A percentile compares a stretch with the other conserved stretches of the same genome.
Evolutionary conservation across 2,888 invertebrate species (phyloP).

Genomic region (Syrista parreyssii): DNA sequence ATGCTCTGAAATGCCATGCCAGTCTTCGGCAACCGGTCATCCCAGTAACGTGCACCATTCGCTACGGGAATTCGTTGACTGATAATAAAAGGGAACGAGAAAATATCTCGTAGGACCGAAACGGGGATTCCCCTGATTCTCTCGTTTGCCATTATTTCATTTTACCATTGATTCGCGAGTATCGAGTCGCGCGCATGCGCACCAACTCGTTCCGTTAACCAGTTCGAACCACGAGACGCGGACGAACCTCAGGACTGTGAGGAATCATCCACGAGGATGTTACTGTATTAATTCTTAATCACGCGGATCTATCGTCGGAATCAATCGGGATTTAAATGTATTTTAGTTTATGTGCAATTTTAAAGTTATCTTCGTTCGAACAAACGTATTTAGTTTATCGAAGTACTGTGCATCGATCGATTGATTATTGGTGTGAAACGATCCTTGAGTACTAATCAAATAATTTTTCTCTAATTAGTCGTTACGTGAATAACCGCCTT

Average conservation of each 20-base stretch:
- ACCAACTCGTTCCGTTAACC: background rate
- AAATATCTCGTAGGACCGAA: background rate
- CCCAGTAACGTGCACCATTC: slow-evolving; percentile 35
- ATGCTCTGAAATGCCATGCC: slow-evolving; percentile 33
- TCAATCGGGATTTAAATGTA: background rate
- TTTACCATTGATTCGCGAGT: background rate
- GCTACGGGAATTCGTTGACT: background rate
- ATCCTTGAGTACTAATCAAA: background rate
- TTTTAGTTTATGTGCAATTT: background rate
- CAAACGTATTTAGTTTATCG: background rate
- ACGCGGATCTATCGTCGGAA: background rate
- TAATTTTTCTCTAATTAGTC: background rate
- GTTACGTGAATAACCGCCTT: background rate
- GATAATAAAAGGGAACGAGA: background rate
- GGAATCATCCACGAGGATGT: background rate
- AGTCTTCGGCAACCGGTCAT: slow-evolving; percentile 54
- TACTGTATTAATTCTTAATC: background rate
- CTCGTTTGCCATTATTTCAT: background rate
- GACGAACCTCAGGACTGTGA: background rate
- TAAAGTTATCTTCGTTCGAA: background rate
- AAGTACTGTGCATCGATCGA: background rate
- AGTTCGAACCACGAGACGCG: background rate
- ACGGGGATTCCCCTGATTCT: background rate
- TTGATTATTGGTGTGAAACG: background rate
- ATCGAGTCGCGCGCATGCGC: background rate